Conservation (phyloP, 2,888 invertebrate genomes). For the Caenorhabditis angaria region DNA sequence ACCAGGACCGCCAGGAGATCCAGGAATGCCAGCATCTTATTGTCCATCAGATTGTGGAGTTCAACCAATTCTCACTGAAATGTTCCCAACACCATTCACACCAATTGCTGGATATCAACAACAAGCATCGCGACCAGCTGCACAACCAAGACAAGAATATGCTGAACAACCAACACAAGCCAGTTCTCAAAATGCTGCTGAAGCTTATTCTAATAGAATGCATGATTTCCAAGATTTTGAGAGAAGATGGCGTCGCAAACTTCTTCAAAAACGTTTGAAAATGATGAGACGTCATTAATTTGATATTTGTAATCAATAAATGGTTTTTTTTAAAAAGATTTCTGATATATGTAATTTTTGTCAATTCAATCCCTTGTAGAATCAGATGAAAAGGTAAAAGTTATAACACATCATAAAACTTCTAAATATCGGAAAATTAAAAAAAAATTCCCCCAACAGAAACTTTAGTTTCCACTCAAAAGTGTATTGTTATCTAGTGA, state of each 20-base stretch:
- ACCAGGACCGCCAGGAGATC: constrained; percentile 68
- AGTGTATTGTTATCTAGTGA: too few species aligned
- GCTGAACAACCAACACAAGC: constrained; percentile 10
- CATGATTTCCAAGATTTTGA: constrained; percentile 52
- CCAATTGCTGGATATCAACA: constrained; percentile 32
- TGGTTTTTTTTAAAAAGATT: neutral
- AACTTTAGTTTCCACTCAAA: too few species aligned
- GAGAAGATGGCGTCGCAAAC: constrained; percentile 45
- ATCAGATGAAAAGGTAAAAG: too few species aligned
- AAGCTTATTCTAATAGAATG: constrained; percentile 37
- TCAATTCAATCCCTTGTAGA: too few species aligned
- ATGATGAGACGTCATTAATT: constrained; percentile 43
- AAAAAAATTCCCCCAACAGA: too few species aligned
- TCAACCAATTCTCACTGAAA: constrained; percentile 62
- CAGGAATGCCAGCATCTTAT: constrained; percentile 65
- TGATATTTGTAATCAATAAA: neutral
- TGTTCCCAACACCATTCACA: constrained; percentile 49
- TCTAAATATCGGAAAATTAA: too few species aligned
- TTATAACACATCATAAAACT: too few species aligned
- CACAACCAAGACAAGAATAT: neutral
- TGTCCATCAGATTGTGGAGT: constrained; percentile 70
- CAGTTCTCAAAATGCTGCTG: constrained; percentile 15
- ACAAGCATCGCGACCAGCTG: constrained; percentile 5
- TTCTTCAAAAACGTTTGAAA: constrained; percentile 41
- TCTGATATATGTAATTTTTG: too few species aligned